Evolutionary conservation across 2,797 vertebrate species (phyloP), one percentile per base, ranked within the genome.

Genomic region (Arremon aurantiirostris): DNA sequence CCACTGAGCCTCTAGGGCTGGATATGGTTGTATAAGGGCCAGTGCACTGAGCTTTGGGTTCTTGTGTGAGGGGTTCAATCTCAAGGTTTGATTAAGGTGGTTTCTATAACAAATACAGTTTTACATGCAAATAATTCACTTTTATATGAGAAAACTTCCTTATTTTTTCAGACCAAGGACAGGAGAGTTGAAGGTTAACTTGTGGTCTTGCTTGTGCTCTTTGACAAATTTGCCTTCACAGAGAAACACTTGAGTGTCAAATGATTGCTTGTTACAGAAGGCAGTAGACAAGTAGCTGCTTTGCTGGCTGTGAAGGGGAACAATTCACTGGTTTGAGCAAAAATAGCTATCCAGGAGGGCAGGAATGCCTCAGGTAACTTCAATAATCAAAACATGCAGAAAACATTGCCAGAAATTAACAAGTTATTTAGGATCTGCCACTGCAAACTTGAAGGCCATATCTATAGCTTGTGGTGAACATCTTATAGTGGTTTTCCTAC

Each of bases 381-480:
- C 30, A 27, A 26, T 26, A 34, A 66, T 22, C 21, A 47, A 70
- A 75, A 14, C 10, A 21, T 4, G 44, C 65, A 63, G 37, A 30
- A 42, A 75, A 46, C 1, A 0, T 8, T 87, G 16, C 18, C 16
- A 23, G 28, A 59, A 70, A 37, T 27, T 5, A 66, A 8, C 17
- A 55, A 5, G 5, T 44, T 41, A 52, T 41, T 77, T 77, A 26
- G 39, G 8, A 22, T 32, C 32, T 37, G 50, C 39, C 18, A 2
- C 19, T 66, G 28, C 30, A 53, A 8, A 3, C 7, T 50, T 37
- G 21, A 53, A 68, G 8, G 57, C 22, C 5, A 3, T 7, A 6
- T 46, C 34, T 1, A 0, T 34, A 18, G 22, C n/a, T 34, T 22
- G 14, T 3, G 11, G 12, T 11, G 22, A 69, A 14, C 4, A 11